Base-by-base conservation (phyloP, 2,113 vertebrate species). In the Scalopus aquaticus region DNA sequence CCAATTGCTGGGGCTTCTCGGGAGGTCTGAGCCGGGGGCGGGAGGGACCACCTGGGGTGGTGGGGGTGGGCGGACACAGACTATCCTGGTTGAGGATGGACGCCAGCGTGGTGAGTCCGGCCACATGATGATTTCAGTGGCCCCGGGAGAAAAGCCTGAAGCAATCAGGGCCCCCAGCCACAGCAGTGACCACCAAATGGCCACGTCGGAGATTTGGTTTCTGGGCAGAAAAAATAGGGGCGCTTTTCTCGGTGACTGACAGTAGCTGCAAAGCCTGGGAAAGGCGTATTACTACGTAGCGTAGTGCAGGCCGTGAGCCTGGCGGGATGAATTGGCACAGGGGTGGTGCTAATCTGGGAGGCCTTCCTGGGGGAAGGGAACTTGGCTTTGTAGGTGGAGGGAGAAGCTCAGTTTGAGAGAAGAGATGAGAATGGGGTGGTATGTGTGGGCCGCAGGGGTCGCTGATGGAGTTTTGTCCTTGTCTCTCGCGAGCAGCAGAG, bases 401-500 rank as follows among this genome's bases (percentile, higher is more conserved):
- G 32, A 28, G 70, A 60, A 51, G 80, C 49, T 46, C 19, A 32
- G 60, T 0, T 44, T 49, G 16, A 24, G 8, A 70, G 51, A 91
- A 77, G 54, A 60, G 37, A 37, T 73, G 0, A 13, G 9, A 28
- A 35, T 16, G 77, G 46, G 54, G 35, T n/a, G 11, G 72, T 6
- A 1, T 77, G 65, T 32, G 13, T 17, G 37, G 11, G 60, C 32
- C 6, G 1, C 54, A 10, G 19, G 67, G 24, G 37, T 13, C 3
- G 62, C 62, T 95, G 77, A 79, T 12, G 13, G 37, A 87, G 83
- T 91, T 93, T 97, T 54, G 77, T 81, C 88, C 86, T 94, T 24
- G 2, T 82, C 77, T 60, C 35, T 15, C 94, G 93, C 97, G 96
- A 98, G 98, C 98, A 99, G 98, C 98, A 98, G 98, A 98, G 96